Base-by-base conservation (phyloP, 2,797 vertebrate genomes). In the Sebastes minor region DNA sequence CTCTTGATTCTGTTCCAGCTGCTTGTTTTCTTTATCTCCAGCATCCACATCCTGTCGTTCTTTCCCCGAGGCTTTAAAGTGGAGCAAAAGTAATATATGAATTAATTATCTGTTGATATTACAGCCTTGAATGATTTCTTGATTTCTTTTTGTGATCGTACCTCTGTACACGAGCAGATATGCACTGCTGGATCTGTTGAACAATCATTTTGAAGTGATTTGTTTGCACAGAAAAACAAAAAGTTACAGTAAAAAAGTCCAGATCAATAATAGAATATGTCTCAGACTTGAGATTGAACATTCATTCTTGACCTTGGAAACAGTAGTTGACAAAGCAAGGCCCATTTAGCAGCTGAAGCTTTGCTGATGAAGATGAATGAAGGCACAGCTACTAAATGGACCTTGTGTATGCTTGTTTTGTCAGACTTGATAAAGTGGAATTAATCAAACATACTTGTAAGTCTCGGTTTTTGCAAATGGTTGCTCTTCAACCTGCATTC, bases 111-210 rank as follows among this genome's bases (percentile, higher is more conserved):
- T 56, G n/a, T 35, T 22, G 4, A 55, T 23, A 55, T 23, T 10
- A 6, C 0, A 2, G 28, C 28, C 7, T 5, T 22, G 0, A 13
- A 32, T 53, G 28, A 9, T 32, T 22, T 32, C 27, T 69, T 33
- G 28, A 18, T 57, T 32, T 12, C 8, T 2, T 18, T 3, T 7
- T 20, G 32, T 27, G 33, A 2, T 56, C 72, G 66, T 60, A 92
- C 93, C 64, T 88, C 65, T 88, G 85, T 93, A 94, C 86, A 89
- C 68, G n/a, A 93, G 87, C 59, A 94, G 61, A 73, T 91, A 93
- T 6, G 88, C 83, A 10, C 4, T 32, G 0, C 11, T 52, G 30
- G 91, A 91, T 1, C 90, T 92, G 75, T 8, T 67, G 27, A 57
- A 78, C 30, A 63, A 67, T 4, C 2, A 68, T 33, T 57, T 30